A percentile compares a stretch with the other conserved stretches of the same genome.
These are phyloP conservation scores for Amblyjoppa proteus DNA, from an alignment of 2,888 invertebrate genomes.

Conservation along the genomic window DNA sequence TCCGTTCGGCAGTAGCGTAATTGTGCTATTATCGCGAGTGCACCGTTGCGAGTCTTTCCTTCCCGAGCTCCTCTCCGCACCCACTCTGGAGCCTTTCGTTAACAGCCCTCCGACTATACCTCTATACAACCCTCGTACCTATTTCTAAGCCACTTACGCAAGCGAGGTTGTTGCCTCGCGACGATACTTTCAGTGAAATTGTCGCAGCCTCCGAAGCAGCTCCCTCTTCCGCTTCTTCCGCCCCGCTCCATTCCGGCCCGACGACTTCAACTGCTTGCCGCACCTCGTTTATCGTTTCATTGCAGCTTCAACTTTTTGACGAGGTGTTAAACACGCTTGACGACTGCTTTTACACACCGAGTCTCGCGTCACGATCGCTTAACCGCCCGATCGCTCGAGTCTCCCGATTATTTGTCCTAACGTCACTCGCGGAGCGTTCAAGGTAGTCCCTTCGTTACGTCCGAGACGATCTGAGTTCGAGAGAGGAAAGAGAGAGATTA, in stretches of 20 bases:
- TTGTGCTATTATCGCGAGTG: constrained; percentile 74
- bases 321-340: constrained; percentile 35
- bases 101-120: constrained; percentile 15
- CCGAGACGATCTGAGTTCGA: too few relatives aligned
- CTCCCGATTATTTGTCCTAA: neutral
- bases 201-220: constrained; percentile 28
- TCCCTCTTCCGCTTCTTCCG: neutral
- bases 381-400: neutral
- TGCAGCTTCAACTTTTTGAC: constrained; percentile 48
- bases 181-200: constrained; percentile 66
- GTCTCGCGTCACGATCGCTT: constrained; percentile 8
- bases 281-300: constrained; percentile 4
- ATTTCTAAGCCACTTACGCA: constrained; percentile 67
- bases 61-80: constrained; percentile 27
- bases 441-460: too few relatives aligned
- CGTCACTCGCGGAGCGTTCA: neutral
- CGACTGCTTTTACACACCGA: constrained; percentile 15
- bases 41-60: constrained; percentile 23
- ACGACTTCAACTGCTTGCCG: neutral
- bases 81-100: constrained; percentile 41
- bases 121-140: constrained; percentile 35
- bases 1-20: constrained; percentile 71
- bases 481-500: too few relatives aligned
- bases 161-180: constrained; percentile 4
- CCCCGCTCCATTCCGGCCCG: neutral